Evolutionary conservation across 2,888 invertebrate genomes (phyloP).

Genomic region (Lepeophtheirus nordmannii): DNA sequence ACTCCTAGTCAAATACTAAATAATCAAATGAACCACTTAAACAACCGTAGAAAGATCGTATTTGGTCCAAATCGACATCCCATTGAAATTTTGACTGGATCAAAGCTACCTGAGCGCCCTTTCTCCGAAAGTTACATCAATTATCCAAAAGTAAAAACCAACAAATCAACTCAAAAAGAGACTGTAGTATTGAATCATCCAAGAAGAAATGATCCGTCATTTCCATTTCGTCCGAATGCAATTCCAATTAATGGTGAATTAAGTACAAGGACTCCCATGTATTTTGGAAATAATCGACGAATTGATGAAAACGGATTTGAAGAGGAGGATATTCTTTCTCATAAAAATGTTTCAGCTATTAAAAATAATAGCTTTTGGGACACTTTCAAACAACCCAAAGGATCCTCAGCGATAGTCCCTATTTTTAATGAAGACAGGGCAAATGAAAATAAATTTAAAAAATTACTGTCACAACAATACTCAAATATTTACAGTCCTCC

Average conservation of each 20-base stretch:
- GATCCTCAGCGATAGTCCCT: not conserved
- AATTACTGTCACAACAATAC: not conserved
- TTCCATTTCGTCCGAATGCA: not conserved
- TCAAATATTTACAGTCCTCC: not conserved
- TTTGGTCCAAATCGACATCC: not conserved
- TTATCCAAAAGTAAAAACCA: no score
- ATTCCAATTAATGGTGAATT: not conserved
- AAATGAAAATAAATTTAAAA: not conserved
- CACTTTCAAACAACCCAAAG: not conserved
- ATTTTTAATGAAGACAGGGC: no score
- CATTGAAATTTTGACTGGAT: not conserved
- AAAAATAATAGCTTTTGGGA: not conserved
- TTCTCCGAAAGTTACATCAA: not conserved
- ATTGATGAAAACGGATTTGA: not conserved
- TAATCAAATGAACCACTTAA: not conserved
- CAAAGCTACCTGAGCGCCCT: not conserved
- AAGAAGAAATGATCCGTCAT: not conserved
- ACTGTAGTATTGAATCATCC: not conserved
- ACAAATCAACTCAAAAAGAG: not conserved
- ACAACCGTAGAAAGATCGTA: not conserved
- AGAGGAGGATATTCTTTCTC: not conserved
- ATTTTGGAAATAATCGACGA: constrained; percentile 6
- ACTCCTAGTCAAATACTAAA: not conserved
- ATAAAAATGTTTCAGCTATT: not conserved
- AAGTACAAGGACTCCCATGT: not conserved